Evolutionary conservation across 2,113 vertebrate genomes (phyloP).

Genomic region (Tauraco erythrolophus): DNA sequence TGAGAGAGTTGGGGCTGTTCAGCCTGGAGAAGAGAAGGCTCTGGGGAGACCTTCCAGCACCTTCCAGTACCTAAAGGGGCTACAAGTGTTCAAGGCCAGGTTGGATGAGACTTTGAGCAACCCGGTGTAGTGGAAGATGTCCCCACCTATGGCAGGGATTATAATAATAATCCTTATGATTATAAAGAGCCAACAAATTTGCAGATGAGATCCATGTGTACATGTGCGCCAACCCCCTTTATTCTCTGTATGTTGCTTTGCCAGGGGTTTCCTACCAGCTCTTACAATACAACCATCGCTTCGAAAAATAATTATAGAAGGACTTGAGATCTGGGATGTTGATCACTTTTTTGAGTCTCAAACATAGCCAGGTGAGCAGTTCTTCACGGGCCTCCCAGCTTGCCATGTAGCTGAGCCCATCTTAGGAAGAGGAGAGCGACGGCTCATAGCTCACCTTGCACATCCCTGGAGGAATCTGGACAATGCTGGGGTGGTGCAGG

Average conservation of each 20-base stretch:
- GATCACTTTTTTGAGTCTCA: background rate
- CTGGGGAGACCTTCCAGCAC: too few species aligned
- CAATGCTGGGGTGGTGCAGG: background rate
- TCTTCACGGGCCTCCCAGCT: background rate
- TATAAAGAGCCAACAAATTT: background rate
- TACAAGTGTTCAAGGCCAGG: too few species aligned
- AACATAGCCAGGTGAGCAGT: background rate
- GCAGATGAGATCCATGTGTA: background rate
- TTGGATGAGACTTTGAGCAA: too few species aligned
- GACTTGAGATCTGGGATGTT: background rate
- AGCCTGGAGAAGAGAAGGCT: too few species aligned
- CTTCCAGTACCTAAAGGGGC: too few species aligned
- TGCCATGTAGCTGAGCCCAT: background rate
- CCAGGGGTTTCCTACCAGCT: background rate
- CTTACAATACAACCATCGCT: rapidly evolving
- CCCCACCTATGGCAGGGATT: too few species aligned
- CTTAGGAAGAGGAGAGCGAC: background rate
- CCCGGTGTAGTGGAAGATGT: too few species aligned
- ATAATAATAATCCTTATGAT: too few species aligned
- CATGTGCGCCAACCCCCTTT: background rate
- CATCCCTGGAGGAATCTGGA: background rate
- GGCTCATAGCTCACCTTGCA: too few species aligned
- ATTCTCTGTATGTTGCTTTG: background rate
- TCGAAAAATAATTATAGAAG: background rate
- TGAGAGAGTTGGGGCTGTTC: too few species aligned